Conservation (phyloP, 2,888 invertebrate species). For the Euphydryas editha region DNA sequence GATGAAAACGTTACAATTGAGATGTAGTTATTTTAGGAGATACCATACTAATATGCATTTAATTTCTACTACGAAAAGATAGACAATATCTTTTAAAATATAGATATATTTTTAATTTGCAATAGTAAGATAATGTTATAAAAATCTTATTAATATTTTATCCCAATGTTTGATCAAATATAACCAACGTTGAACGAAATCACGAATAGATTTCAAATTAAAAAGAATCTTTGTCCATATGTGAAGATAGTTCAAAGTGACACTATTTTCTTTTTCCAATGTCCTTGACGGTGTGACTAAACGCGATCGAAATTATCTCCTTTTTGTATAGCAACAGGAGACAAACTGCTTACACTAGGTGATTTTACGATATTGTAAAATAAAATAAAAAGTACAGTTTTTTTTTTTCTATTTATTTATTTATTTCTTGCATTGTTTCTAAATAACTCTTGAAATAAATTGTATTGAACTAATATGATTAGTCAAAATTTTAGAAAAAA, state of each 20-base stretch:
- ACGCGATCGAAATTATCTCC: conserved; percentile 24
- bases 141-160: too few relatives aligned
- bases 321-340: conserved; percentile 24
- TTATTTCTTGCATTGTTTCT: too few relatives aligned
- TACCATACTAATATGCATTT: too few relatives aligned
- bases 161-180: neutral
- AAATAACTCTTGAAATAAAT: too few relatives aligned
- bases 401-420: too few relatives aligned
- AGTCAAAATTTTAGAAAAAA: neutral
- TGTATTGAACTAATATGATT: neutral
- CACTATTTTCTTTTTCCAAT: neutral
- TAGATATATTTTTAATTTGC: too few relatives aligned
- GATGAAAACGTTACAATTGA: too few relatives aligned
- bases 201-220: neutral
- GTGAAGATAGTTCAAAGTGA: neutral
- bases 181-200: neutral
- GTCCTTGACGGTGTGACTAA: conserved; percentile 3
- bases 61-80: too few relatives aligned
- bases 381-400: neutral
- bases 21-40: too few relatives aligned
- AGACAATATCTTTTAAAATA: too few relatives aligned
- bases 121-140: too few relatives aligned
- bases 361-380: conserved; percentile 2
- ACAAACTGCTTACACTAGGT: conserved; percentile 20
- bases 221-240: neutral